phyloP scores from a whole-genome alignment of 2,797 vertebrate genomes.

The Cirrhinus molitorella region DNA sequence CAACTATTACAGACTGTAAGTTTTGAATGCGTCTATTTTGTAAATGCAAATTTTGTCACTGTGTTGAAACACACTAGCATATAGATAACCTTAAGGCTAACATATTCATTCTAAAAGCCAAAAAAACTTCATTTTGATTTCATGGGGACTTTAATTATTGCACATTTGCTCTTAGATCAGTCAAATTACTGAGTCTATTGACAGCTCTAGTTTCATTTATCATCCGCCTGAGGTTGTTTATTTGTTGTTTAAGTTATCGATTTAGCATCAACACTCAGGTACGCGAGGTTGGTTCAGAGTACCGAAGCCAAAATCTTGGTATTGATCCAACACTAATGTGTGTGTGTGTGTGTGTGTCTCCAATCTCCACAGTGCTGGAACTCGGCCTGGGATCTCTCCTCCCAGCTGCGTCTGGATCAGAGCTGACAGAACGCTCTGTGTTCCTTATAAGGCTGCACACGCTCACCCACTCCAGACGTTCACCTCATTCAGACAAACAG shows the following conservation, averaged over 20 bases:
- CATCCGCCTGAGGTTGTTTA: constrained; percentile 7
- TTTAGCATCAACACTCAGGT: not conserved
- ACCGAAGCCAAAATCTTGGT: constrained; percentile 25
- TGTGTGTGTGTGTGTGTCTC: constrained; percentile 19
- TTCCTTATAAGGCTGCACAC: constrained; percentile 49
- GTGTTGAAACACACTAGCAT: too few species aligned
- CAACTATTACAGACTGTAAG: too few species aligned
- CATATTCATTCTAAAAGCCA: too few species aligned
- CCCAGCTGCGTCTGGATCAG: constrained; percentile 36
- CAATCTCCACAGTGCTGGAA: constrained; percentile 9
- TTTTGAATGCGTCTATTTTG: too few species aligned
- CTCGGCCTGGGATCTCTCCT: constrained; percentile 20
- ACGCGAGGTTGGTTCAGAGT: not conserved
- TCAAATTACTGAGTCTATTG: not conserved
- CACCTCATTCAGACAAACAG: constrained; percentile 46
- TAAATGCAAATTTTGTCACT: too few species aligned
- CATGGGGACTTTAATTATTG: not conserved
- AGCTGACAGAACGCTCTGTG: constrained; percentile 31
- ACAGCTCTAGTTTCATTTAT: not conserved
- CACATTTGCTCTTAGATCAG: not conserved
- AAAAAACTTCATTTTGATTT: too few species aligned
- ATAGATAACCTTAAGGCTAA: too few species aligned
- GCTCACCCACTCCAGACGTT: constrained; percentile 44
- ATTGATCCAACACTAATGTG: constrained; percentile 40
- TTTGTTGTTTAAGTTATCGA: constrained; percentile 22